Evolutionary conservation across 2,888 invertebrate species (phyloP).

Genomic region (Ectobius pallidus): DNA sequence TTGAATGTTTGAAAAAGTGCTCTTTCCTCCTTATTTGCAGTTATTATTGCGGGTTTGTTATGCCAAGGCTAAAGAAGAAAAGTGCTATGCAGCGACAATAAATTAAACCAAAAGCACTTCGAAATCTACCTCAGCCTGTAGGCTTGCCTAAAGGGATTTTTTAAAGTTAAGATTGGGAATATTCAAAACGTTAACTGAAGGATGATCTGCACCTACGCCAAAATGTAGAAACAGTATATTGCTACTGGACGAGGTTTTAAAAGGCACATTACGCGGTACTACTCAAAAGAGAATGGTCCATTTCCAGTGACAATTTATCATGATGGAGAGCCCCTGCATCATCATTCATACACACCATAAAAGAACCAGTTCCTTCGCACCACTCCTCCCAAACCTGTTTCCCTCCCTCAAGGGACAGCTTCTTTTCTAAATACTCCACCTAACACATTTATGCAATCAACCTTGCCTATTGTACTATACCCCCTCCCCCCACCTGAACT

Average conservation of each 20-base stretch:
- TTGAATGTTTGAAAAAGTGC: too few relatives aligned
- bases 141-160: too few relatives aligned
- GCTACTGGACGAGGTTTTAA: background rate
- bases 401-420: background rate
- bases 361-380: background rate
- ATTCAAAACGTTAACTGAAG: too few relatives aligned
- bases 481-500: background rate
- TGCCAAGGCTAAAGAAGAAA: too few relatives aligned
- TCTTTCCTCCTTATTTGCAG: too few relatives aligned
- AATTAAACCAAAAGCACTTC: too few relatives aligned
- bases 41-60: too few relatives aligned
- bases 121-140: too few relatives aligned
- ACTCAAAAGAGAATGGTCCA: background rate
- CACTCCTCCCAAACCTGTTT: conserved; percentile 8
- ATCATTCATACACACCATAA: background rate
- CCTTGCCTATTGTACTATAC: background rate
- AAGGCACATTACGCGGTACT: background rate
- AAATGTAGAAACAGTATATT: too few relatives aligned
- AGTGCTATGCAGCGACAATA: too few relatives aligned
- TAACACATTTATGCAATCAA: background rate
- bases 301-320: background rate
- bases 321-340: background rate
- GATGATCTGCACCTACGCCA: background rate
- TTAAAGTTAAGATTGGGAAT: too few relatives aligned
- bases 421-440: conserved; percentile 4